phyloP scores from a whole-genome alignment of 2,888 invertebrate species.

The Drosophila anomalata region DNA sequence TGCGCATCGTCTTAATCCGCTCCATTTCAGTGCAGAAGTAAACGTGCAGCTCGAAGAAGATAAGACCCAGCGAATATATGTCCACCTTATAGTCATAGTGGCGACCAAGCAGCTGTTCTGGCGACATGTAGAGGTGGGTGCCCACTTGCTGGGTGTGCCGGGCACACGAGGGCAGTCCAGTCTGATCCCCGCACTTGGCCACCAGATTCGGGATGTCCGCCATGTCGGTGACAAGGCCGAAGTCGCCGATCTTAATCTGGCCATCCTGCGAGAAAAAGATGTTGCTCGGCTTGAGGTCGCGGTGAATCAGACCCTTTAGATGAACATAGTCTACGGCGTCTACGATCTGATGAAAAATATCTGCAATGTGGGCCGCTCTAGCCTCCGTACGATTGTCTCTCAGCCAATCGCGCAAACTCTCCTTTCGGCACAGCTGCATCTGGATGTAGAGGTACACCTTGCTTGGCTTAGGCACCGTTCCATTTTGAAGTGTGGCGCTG shows the following conservation, averaged over 20 bases:
- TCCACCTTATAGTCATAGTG: constrained; percentile 96
- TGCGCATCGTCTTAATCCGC: constrained; percentile 88
- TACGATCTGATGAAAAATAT: constrained; percentile 95
- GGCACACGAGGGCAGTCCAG: constrained; percentile 78
- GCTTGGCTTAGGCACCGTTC: constrained; percentile 61
- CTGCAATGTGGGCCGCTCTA: constrained; percentile 85
- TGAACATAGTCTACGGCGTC: constrained; percentile 98
- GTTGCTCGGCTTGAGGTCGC: constrained; percentile 97
- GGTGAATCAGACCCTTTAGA: constrained; percentile 94
- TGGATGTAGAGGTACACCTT: constrained; percentile 96
- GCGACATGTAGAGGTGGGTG: constrained; percentile 98
- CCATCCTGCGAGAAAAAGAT: constrained; percentile 97
- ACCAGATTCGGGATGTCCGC: constrained; percentile 85
- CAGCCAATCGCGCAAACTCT: constrained; percentile 97
- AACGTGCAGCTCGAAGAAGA: constrained; percentile 95
- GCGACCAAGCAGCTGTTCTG: constrained; percentile 92
- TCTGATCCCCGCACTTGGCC: constrained; percentile 74
- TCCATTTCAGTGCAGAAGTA: constrained; percentile 97
- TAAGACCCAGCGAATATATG: constrained; percentile 96
- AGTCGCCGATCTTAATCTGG: constrained; percentile 97
- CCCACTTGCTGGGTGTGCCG: constrained; percentile 89
- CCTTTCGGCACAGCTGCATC: constrained; percentile 96
- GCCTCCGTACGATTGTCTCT: constrained; percentile 85
- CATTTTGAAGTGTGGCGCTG: constrained; percentile 45
- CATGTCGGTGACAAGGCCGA: constrained; percentile 97